phyloP scores from a whole-genome alignment of 2,113 vertebrate genomes.

The Passer montanus region DNA sequence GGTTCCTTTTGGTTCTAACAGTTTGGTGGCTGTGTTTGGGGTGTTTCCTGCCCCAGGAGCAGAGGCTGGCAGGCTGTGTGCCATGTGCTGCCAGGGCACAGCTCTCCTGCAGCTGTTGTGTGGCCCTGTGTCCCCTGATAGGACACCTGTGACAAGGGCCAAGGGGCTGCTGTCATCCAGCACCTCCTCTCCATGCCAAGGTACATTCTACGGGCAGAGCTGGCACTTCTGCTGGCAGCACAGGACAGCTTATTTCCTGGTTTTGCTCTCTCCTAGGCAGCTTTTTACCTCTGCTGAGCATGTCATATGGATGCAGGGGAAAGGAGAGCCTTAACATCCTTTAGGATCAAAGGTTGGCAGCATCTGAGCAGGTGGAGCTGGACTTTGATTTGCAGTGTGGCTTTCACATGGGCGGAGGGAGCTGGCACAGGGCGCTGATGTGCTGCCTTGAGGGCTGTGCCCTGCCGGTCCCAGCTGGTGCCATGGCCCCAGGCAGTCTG shows the following conservation, averaged over 20 bases:
- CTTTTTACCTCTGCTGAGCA: fast-evolving
- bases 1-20: neutral
- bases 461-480: neutral
- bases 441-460: neutral
- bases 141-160: fast-evolving
- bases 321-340: neutral
- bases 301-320: fast-evolving
- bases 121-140: neutral
- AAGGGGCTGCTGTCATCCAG: neutral
- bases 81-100: neutral
- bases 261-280: neutral
- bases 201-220: neutral
- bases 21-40: too few relatives aligned
- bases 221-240: neutral
- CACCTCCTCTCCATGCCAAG: neutral
- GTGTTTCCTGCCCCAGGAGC: neutral
- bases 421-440: fast-evolving
- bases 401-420: fast-evolving
- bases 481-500: neutral
- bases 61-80: neutral
- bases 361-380: neutral
- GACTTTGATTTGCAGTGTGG: neutral
- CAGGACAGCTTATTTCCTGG: neutral
- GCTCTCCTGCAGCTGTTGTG: neutral
- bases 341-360: neutral